Evolutionary conservation across 2,113 vertebrate genomes (phyloP).

Genomic region (Phrynosoma blainvillii): DNA sequence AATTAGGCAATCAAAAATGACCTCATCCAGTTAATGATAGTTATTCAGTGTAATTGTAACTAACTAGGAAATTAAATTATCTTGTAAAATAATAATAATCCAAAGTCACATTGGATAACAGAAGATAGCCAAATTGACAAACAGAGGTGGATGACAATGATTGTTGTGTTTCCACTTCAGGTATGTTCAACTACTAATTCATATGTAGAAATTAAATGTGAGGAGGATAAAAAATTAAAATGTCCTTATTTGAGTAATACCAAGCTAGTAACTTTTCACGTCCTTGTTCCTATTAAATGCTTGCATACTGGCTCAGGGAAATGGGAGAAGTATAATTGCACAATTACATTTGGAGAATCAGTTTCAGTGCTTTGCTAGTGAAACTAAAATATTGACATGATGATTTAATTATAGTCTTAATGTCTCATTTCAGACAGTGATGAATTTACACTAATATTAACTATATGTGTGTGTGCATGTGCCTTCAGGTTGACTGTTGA

Average conservation of each 20-base stretch:
- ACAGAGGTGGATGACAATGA: too few relatives aligned
- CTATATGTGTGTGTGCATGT: too few relatives aligned
- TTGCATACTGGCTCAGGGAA: not conserved
- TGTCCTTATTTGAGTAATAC: constrained; percentile 28
- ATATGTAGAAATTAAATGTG: not conserved
- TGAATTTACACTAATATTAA: constrained; percentile 28
- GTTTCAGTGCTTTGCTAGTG: constrained; percentile 3
- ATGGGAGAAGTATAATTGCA: not conserved
- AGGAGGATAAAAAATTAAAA: constrained; percentile 24
- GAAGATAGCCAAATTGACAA: not conserved
- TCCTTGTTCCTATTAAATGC: constrained; percentile 6
- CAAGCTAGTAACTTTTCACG: constrained; percentile 33
- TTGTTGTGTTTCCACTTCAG: constrained; percentile 44
- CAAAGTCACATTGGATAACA: constrained; percentile 28
- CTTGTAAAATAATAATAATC: constrained; percentile 25
- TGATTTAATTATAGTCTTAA: not conserved
- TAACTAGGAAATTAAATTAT: constrained; percentile 23
- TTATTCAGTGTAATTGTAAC: constrained; percentile 40
- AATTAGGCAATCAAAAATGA: constrained; percentile 40
- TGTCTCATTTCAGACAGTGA: constrained; percentile 39
- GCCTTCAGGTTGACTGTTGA: too few relatives aligned
- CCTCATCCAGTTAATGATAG: constrained; percentile 32
- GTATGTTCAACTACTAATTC: constrained; percentile 46
- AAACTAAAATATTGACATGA: constrained; percentile 31
- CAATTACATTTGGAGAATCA: constrained; percentile 33